phyloP scores from a whole-genome alignment of 2,888 invertebrate species.

The Plebejus argus region DNA sequence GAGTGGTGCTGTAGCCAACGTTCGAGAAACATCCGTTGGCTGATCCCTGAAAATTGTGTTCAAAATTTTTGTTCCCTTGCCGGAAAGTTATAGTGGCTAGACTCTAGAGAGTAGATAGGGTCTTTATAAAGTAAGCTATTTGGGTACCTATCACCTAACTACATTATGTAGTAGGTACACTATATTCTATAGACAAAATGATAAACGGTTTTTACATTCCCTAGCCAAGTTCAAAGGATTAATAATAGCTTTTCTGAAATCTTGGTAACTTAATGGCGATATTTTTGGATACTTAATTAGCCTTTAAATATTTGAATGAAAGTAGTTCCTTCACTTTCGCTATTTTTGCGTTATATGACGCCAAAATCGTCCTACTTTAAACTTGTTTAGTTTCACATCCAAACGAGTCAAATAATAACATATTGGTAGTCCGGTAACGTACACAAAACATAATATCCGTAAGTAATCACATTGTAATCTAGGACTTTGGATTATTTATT shows the following conservation, averaged over 20 bases:
- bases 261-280: not conserved
- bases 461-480: not conserved
- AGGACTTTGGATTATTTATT: not conserved
- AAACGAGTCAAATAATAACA: not conserved
- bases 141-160: too few species aligned
- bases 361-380: conserved; percentile 22
- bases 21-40: conserved; percentile 77
- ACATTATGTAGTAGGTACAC: too few species aligned
- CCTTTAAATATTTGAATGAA: not conserved
- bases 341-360: not conserved
- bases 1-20: conserved; percentile 62
- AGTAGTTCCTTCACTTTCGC: conserved; percentile 17
- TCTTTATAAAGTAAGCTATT: too few species aligned
- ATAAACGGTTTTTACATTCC: too few species aligned
- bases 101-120: too few species aligned
- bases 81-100: too few species aligned
- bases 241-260: not conserved
- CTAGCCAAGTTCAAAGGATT: not conserved
- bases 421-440: not conserved
- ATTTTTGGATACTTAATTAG: not conserved
- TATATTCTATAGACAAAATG: too few species aligned
- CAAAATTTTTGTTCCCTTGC: too few species aligned
- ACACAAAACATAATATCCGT: not conserved
- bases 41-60: conserved; percentile 82
- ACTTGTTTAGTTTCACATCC: conserved; percentile 26